phyloP scores from a whole-genome alignment of 2,113 vertebrate genomes.

The Plecturocebus donacophilus region DNA sequence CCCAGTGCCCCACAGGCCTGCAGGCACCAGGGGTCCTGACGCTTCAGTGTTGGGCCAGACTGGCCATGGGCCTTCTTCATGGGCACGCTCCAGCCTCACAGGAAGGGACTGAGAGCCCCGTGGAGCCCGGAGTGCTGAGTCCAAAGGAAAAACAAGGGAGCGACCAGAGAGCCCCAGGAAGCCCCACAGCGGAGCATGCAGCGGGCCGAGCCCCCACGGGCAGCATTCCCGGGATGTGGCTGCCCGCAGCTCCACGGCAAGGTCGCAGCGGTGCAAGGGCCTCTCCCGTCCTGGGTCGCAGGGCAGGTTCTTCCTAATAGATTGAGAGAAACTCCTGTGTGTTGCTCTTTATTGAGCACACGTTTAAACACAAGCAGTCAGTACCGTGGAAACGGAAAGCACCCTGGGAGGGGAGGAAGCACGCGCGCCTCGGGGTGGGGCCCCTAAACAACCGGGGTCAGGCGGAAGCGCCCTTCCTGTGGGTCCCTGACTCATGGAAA shows the following conservation, averaged over 20 bases:
- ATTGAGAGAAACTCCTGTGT: neutral
- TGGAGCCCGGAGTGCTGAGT: no score
- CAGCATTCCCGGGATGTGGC: no score
- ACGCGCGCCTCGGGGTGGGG: neutral
- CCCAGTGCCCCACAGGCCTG: neutral
- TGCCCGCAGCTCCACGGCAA: no score
- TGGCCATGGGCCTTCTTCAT: neutral
- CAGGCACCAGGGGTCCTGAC: neutral
- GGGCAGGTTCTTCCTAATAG: neutral
- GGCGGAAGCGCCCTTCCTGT: conserved; percentile 61
- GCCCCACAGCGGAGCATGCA: neutral
- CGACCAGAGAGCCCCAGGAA: no score
- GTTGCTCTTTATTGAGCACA: neutral
- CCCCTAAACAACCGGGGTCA: conserved; percentile 41
- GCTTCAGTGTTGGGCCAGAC: neutral
- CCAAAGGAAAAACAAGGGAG: neutral
- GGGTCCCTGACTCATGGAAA: conserved; percentile 77
- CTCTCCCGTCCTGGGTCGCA: neutral
- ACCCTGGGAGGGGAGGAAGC: neutral
- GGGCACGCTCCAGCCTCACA: neutral
- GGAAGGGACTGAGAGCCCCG: neutral
- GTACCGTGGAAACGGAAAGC: neutral
- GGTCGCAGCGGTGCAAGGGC: neutral
- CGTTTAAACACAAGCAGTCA: neutral
- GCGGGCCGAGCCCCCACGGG: no score